phyloP scores from a whole-genome alignment of 2,888 invertebrate genomes.

The Dasypolia templi region DNA sequence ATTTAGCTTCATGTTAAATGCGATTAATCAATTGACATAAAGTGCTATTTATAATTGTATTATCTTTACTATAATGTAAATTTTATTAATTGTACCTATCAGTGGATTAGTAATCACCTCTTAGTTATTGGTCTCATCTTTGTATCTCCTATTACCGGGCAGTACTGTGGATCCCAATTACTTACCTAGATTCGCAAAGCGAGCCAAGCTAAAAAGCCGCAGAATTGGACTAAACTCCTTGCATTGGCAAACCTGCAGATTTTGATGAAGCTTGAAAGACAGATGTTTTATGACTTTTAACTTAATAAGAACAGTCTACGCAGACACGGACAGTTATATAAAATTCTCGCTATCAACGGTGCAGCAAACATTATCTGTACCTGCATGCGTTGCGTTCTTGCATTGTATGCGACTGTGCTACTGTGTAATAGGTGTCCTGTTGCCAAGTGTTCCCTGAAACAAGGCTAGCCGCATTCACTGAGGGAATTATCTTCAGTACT shows the following conservation, averaged over 20 bases:
- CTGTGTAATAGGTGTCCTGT: conserved; percentile 53
- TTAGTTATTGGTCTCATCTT: neutral
- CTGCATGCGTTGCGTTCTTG: conserved; percentile 42
- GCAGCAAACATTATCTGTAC: conserved; percentile 16
- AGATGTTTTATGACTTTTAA: too few relatives aligned
- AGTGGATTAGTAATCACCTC: neutral
- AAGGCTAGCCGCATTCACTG: conserved; percentile 24
- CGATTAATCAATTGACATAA: conserved; percentile 2
- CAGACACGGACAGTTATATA: neutral
- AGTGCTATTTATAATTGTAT: conserved; percentile 1
- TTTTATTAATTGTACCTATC: conserved; percentile 2
- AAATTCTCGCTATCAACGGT: conserved; percentile 9
- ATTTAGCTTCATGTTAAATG: conserved; percentile 10
- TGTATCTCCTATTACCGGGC: too few relatives aligned
- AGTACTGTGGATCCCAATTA: too few relatives aligned
- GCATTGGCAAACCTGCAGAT: neutral
- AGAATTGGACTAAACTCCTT: neutral
- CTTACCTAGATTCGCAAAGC: too few relatives aligned
- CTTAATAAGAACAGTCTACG: neutral
- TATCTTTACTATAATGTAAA: conserved; percentile 5
- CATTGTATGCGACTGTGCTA: conserved; percentile 17
- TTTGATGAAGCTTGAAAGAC: neutral
- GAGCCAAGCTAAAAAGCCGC: too few relatives aligned
- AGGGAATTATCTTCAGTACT: conserved; percentile 43
- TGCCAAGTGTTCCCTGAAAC: conserved; percentile 57